Conservation (phyloP, 1,140 invertebrate species). For the Cydia fagiglandana region DNA sequence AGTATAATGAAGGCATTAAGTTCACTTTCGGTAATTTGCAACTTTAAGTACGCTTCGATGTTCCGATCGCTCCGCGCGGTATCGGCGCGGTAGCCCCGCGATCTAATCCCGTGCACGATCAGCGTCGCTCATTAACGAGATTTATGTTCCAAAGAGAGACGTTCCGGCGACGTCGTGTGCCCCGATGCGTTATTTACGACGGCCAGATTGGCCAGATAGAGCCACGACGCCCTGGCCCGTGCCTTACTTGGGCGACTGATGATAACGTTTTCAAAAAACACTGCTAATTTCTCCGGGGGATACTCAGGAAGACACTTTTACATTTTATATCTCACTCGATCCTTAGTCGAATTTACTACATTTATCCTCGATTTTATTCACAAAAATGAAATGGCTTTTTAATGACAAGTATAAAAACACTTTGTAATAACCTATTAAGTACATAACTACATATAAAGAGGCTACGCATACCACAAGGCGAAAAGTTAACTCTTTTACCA, state of each 20-base stretch:
- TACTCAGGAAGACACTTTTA: not conserved
- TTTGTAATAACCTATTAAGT: no score
- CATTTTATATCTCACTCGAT: not conserved
- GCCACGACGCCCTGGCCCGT: conserved; percentile 40
- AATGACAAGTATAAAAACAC: no score
- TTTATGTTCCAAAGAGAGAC: conserved; percentile 72
- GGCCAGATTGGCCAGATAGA: conserved; percentile 64
- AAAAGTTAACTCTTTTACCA: no score
- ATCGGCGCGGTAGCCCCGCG: conserved; percentile 43
- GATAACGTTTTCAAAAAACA: conserved; percentile 21
- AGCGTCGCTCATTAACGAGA: conserved; percentile 73
- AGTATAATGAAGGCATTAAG: conserved; percentile 7
- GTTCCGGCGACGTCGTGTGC: conserved; percentile 62
- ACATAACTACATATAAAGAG: no score
- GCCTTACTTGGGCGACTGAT: conserved; percentile 51
- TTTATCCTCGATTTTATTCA: not conserved
- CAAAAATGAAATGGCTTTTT: no score
- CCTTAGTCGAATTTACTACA: not conserved
- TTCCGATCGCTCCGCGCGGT: conserved; percentile 41
- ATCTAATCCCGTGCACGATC: conserved; percentile 71
- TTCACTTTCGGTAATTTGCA: conserved; percentile 22
- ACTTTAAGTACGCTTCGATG: conserved; percentile 33
- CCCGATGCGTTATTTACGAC: conserved; percentile 68
- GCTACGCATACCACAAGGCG: no score
- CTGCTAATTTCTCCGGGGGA: conserved; percentile 5